Evolutionary conservation across 2,797 vertebrate genomes (phyloP), one percentile per base, ranked within the genome.

Genomic region (Melanogrammus aeglefinus): DNA sequence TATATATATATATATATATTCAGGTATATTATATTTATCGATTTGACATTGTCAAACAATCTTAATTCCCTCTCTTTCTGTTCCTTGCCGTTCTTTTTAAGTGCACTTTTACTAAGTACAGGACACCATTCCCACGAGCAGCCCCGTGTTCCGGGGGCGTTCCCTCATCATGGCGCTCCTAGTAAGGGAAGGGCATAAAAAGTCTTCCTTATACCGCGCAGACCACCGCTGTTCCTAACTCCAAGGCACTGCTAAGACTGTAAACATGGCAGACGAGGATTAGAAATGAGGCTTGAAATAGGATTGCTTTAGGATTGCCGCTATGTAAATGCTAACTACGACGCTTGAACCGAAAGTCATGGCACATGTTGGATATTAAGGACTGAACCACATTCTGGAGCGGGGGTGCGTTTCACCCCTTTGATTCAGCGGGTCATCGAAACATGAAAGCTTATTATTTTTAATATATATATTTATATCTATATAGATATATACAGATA

Each of bases 191-290:
- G 24, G 24, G 63, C 12, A 24, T 27, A 69, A 78, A 44, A 78
- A 84, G 75, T 31, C 27, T 81, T 86, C 85, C 71, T 76, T 77
- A 76, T 83, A 83, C 79, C 75, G 35, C 75, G 35, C 84, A 3
- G n/a, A 27, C n/a, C 63, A 13, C 63, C 9, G 29, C 24, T 27
- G 8, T 84, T 90, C 84, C 88, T 78, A 82, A 89, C 78, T 93
- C 91, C 93, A 94, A 95, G 94, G 94, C 94, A 95, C 94, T 94
- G 91, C 92, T 92, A 88, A 69, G 24, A 92, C 88, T 91, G 92
- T 94, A 94, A 94, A 94, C 94, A 93, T 89, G 91, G 87, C 90
- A 91, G 91, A 92, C 88, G 63, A 69, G 63, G 57, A 69, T 69
- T 27, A 69, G 63, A 69, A 69, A 5, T 27, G 63, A 69, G 63